Percentiles rank a stretch among this genome's conserved stretches.
Conservation (phyloP, 2,113 vertebrate genomes). For the Marcusenius ussheri region DNA sequence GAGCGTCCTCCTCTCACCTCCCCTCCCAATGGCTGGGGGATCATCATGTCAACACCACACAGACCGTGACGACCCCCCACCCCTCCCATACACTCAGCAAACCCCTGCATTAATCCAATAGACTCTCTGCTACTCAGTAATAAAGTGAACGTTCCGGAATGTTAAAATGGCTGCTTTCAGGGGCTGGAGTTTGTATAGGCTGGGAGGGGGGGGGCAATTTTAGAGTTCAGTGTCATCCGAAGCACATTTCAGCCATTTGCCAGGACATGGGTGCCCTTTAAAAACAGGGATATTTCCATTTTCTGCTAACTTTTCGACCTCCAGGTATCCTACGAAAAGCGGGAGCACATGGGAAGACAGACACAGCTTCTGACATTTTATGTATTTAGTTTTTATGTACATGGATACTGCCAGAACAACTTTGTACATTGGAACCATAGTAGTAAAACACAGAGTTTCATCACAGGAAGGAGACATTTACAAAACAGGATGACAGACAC, state of each 20-base stretch:
- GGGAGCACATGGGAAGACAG: slow-evolving; percentile 34
- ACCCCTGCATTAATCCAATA: slow-evolving; percentile 35
- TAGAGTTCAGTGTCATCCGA: neutral
- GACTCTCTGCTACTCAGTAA: slow-evolving; percentile 42
- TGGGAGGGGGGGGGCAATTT: neutral
- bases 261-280: neutral
- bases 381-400: slow-evolving; percentile 79
- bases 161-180: neutral
- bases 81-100: neutral
- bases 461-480: slow-evolving; percentile 79
- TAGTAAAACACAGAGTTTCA: slow-evolving; percentile 77
- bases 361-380: slow-evolving; percentile 61
- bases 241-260: neutral
- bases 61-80: neutral
- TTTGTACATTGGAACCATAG: slow-evolving; percentile 91
- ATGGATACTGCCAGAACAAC: slow-evolving; percentile 76
- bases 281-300: neutral
- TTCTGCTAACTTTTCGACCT: neutral
- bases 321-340: neutral
- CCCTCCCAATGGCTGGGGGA: neutral
- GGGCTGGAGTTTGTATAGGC: neutral
- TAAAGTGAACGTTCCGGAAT: neutral
- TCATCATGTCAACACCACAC: neutral
- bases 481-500: slow-evolving; percentile 70
- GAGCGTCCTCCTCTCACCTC: neutral